Conservation (phyloP, 2,888 invertebrate genomes). For the Xestobium rufovillosum region DNA sequence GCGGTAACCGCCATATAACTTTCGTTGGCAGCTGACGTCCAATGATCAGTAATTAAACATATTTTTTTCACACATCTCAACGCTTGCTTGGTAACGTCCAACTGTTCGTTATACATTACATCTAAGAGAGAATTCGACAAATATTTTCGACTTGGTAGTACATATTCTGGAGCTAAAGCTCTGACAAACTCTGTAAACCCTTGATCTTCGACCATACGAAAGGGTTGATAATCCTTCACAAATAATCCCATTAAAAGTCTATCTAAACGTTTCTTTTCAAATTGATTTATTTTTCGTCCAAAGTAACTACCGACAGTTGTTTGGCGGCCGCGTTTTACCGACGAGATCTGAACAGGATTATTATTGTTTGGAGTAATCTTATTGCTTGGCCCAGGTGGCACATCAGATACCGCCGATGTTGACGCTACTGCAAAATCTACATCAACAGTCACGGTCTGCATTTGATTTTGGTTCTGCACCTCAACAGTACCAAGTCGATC, state of each 20-base stretch:
- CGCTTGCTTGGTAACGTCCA: neutral
- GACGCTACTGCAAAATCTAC: too few species aligned
- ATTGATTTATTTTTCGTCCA: neutral
- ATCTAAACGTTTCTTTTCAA: neutral
- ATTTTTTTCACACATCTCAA: neutral
- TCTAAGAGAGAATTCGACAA: neutral
- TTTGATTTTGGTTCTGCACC: neutral
- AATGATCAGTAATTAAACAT: neutral
- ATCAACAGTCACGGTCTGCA: neutral
- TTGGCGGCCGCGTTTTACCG: neutral
- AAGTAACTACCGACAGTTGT: neutral
- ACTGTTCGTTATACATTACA: neutral
- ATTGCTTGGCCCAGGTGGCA: too few species aligned
- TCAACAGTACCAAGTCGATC: neutral
- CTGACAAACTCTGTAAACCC: neutral
- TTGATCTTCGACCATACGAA: neutral
- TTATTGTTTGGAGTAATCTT: too few species aligned
- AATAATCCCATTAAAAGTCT: neutral
- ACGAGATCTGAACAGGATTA: too few species aligned
- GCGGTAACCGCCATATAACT: constrained; percentile 26
- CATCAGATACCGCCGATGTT: too few species aligned
- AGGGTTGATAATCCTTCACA: neutral
- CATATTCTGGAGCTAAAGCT: neutral
- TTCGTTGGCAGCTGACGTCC: constrained; percentile 27
- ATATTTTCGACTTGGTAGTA: neutral